Conservation (phyloP, 2,113 vertebrate genomes). For the Dunckerocampus dactyliophorus region DNA sequence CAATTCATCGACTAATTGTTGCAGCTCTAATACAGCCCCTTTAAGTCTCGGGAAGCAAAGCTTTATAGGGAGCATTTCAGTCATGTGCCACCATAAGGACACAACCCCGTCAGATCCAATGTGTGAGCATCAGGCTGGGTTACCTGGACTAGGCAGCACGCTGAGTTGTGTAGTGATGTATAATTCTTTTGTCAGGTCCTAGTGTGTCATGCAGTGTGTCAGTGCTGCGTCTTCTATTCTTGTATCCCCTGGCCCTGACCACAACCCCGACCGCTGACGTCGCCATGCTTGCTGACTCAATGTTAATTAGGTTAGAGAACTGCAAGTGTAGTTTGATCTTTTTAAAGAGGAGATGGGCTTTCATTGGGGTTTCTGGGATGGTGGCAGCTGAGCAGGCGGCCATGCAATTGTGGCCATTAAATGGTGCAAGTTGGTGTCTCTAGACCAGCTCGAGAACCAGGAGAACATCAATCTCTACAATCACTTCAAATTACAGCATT, state of each 20-base stretch:
- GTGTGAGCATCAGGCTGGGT: slow-evolving; percentile 29
- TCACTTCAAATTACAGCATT: slow-evolving; percentile 23
- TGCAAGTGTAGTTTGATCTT: slow-evolving; percentile 53
- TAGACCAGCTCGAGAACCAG: slow-evolving; percentile 29
- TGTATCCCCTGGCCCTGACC: slow-evolving; percentile 48
- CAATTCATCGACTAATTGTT: no score
- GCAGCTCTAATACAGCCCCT: no score
- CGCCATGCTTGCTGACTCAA: slow-evolving; percentile 56
- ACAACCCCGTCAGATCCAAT: background rate
- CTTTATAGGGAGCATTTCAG: background rate
- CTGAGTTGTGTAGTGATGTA: slow-evolving; percentile 42
- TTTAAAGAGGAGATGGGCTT: slow-evolving; percentile 36
- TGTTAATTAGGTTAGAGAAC: slow-evolving; percentile 68
- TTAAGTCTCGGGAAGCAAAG: background rate
- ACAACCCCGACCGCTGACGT: slow-evolving; percentile 46
- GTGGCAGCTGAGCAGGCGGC: slow-evolving; percentile 45
- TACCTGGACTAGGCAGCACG: slow-evolving; percentile 44
- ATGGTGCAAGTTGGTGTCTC: slow-evolving; percentile 41
- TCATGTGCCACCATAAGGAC: background rate
- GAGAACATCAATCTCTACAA: slow-evolving; percentile 5
- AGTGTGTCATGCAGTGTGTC: slow-evolving; percentile 58
- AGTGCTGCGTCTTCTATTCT: slow-evolving; percentile 54
- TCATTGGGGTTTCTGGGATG: slow-evolving; percentile 62
- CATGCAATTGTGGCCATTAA: slow-evolving; percentile 56
- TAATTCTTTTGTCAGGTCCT: slow-evolving; percentile 58